Evolutionary conservation across 1,140 invertebrate species (phyloP), one percentile per base, ranked within the genome.

Genomic region (Lepidotrigona ventralis): DNA sequence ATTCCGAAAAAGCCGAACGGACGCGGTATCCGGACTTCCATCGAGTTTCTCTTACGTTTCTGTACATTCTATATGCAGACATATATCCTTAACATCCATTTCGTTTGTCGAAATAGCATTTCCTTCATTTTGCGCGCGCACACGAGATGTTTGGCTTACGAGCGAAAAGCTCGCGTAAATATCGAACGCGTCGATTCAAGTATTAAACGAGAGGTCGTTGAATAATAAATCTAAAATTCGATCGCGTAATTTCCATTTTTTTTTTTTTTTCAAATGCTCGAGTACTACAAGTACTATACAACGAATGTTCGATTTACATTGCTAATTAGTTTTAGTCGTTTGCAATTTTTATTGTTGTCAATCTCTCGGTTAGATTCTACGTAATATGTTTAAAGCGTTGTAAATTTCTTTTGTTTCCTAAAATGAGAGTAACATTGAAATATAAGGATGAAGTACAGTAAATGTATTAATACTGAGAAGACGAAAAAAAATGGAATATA

Each of bases 131-230:
- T 6, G 21, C 21, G 12, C 53, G 17, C n/a, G 14, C 60, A 21
- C 39, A 11, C 46, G n/a, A 19, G 12, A 26, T 2, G 33, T 11
- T 39, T n/a, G 21, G 19, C 33, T 56, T 58, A 53, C 53, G 26
- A 33, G 23, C 11, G 15, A 21, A 80, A 80, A 80, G 54, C 39
- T 60, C 54, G 3, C 78, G n/a, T 72, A 80, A 80, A 80, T 53
- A 63, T 58, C 39, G 26, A 51, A 80, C 23, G 54, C 39, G 39
- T 72, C 68, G 78, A 66, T 64, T 39, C 64, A 23, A 17, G 17
- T 66, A 66, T 66, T 66, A 66, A 66, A 33, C 64, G 33, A 66
- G 26, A 19, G 29, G 29, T 66, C 64, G 29, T 33, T 39, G 29
- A 9, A 15, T 17, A 33, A 66, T 21, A 66, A n/a, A 33, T 26